Evolutionary conservation across 2,888 invertebrate genomes (phyloP), one percentile per base, ranked within the genome.

Genomic region (Drosophila merina): DNA sequence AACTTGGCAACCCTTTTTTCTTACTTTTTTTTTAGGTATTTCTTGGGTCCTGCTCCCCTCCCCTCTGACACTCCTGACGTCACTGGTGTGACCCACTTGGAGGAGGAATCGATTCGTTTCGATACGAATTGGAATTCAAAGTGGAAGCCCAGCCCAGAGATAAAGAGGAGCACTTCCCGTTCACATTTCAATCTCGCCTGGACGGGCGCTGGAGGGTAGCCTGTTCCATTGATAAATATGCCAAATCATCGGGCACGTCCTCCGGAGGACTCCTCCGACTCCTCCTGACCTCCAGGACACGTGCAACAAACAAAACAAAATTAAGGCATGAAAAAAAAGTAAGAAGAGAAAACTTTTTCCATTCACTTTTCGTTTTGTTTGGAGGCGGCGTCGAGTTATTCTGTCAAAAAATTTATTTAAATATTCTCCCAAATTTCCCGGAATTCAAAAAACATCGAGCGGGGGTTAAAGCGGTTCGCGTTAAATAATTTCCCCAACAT

Each of bases 401-500:
- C 45, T 64, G 64, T 49, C 68, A 68, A 74, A 76, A 81, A 76
- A 81, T 78, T 75, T 85, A 62, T 82, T 82, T 79, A 67, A 69
- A 71, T 69, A 71, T 71, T 63, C 75, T 52, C 56, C 50, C 62
- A 60, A 80, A 70, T 63, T 70, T 52, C 62, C 70, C 51, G 49
- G 63, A 66, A 73, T 58, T 68, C 38, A 20, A 14, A 14, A 14
- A 40, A 40, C 36, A n/a, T n/a, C n/a, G 36, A 14, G 14, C 14
- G 0, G 14, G n/a, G n/a, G 36, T 1, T n/a, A 67, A 71, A 79
- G 75, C 68, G 77, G 63, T 83, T 56, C 80, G 76, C 72, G 68
- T 83, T 77, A 72, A 79, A 69, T 83, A 71, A 86, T 81, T 83
- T 81, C 56, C 55, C 51, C 64, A 69, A 68, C 76, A 86, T 20